These are phyloP conservation scores for Zeugodacus cucurbitae DNA, from an alignment of 1,140 invertebrate species.

Conservation along the genomic window DNA sequence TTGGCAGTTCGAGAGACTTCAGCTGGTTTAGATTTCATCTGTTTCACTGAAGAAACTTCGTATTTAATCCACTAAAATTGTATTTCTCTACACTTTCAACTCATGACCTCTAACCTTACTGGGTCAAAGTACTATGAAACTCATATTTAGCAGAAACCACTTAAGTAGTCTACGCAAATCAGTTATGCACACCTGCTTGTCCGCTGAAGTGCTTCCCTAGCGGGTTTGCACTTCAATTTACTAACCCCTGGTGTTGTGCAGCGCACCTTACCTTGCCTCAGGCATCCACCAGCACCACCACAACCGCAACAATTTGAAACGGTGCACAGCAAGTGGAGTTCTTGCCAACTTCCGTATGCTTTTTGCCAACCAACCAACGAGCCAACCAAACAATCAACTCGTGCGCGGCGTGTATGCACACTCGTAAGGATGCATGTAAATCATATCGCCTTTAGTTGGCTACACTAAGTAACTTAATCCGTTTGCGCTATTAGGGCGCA, in stretches of 20 bases:
- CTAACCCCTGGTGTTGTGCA: neutral
- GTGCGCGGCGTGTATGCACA: neutral
- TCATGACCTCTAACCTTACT: too few species aligned
- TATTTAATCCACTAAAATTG: too few species aligned
- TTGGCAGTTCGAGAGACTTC: too few species aligned
- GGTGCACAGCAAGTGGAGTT: neutral
- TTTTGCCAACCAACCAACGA: neutral
- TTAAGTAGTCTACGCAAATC: too few species aligned
- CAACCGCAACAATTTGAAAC: conserved; percentile 2
- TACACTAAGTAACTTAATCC: conserved; percentile 38
- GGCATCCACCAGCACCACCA: conserved; percentile 3
- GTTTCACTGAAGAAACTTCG: too few species aligned
- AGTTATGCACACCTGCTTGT: too few species aligned
- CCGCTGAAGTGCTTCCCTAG: neutral
- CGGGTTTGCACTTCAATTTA: neutral
- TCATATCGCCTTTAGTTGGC: conserved; percentile 29
- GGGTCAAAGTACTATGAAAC: too few species aligned
- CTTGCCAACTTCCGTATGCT: neutral
- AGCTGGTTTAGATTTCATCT: too few species aligned
- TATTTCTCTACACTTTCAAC: too few species aligned
- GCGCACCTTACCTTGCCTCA: neutral
- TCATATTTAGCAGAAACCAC: too few species aligned
- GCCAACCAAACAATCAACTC: neutral
- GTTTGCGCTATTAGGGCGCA: conserved; percentile 32
- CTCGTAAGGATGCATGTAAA: conserved; percentile 16